These are phyloP conservation scores for Struthidea cinerea DNA, from an alignment of 2,113 vertebrate genomes.

Conservation along the genomic window DNA sequence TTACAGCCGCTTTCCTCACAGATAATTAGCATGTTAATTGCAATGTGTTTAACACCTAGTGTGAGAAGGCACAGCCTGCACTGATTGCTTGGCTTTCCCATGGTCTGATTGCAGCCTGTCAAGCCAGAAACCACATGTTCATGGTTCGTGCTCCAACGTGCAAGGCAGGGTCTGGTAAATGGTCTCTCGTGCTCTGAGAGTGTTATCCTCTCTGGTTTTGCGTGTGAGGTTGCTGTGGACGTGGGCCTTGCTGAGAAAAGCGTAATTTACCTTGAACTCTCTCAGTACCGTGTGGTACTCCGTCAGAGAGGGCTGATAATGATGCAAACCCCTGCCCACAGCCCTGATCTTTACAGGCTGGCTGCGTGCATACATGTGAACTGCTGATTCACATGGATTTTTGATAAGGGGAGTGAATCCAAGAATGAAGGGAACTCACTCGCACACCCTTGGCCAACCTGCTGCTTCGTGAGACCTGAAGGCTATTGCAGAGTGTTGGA, in stretches of 20 bases:
- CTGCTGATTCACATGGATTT: background rate
- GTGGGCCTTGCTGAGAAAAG: background rate
- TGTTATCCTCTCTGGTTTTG: background rate
- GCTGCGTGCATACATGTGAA: fast-evolving
- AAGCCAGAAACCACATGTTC: background rate
- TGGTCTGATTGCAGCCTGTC: background rate
- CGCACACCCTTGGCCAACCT: background rate
- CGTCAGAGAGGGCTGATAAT: background rate
- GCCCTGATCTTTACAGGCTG: background rate
- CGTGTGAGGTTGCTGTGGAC: background rate
- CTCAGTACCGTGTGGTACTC: too few relatives aligned
- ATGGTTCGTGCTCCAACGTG: fast-evolving
- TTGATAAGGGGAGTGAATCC: background rate
- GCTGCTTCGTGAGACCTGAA: background rate
- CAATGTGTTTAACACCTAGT: background rate
- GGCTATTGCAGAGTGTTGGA: fast-evolving
- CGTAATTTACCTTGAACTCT: background rate
- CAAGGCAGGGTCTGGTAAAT: background rate
- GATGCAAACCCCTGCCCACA: background rate
- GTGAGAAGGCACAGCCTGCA: background rate
- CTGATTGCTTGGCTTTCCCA: background rate
- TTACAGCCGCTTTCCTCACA: background rate
- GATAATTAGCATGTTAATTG: background rate
- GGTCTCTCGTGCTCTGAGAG: background rate
- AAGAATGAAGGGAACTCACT: background rate